These are phyloP conservation scores for Anoncus sp. DNA, from an alignment of 2,888 invertebrate genomes.

Conservation along the genomic window DNA sequence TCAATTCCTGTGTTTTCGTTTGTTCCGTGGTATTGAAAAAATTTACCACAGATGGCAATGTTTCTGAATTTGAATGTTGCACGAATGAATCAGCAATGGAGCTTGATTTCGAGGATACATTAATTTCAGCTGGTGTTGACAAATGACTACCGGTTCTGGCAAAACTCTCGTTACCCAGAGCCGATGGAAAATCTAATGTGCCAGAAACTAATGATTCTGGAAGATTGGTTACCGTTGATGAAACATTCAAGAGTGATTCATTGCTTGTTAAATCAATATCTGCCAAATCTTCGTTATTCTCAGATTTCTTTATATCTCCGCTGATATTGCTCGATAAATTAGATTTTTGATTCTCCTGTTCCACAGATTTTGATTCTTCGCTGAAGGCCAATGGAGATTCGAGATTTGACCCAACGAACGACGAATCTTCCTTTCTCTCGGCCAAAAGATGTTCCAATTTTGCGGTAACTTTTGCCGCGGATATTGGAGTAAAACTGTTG, in stretches of 20 bases:
- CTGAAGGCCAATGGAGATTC: not conserved
- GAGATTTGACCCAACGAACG: constrained; percentile 3
- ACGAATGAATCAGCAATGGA: constrained; percentile 30
- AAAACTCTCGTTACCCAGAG: constrained; percentile 35
- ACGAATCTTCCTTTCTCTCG: constrained; percentile 72
- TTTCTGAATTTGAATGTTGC: constrained; percentile 20
- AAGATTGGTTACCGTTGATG: not conserved
- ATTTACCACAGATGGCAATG: constrained; percentile 41
- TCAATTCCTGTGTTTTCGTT: constrained; percentile 56
- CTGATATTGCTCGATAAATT: constrained; percentile 1
- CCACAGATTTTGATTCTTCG: constrained; percentile 34
- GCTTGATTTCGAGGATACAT: constrained; percentile 48
- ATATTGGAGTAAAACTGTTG: constrained; percentile 73
- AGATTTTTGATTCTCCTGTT: constrained; percentile 7
- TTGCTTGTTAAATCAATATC: constrained; percentile 66
- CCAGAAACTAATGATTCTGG: not conserved
- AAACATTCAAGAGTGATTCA: constrained; percentile 48
- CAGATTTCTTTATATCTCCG: constrained; percentile 26
- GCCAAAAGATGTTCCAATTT: constrained; percentile 77
- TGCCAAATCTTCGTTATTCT: constrained; percentile 61
- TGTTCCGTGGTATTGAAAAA: constrained; percentile 57
- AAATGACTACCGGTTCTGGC: constrained; percentile 35
- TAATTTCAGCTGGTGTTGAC: constrained; percentile 30
- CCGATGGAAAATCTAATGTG: constrained; percentile 34
- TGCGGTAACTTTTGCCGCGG: constrained; percentile 77